phyloP scores from a whole-genome alignment of 1,140 invertebrate species.

The Polyergus mexicanus region DNA sequence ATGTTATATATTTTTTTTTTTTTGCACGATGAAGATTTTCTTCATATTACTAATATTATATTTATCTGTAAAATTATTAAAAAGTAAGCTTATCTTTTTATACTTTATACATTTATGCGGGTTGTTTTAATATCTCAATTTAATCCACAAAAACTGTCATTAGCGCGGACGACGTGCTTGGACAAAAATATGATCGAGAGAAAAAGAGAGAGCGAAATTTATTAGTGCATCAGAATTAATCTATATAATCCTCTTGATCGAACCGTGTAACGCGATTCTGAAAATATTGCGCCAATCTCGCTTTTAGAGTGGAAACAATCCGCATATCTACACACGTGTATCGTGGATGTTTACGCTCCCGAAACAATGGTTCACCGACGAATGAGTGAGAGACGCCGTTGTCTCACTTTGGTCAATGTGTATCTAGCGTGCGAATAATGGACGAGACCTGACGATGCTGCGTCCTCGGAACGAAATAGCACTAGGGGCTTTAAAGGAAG shows the following conservation, averaged over 20 bases:
- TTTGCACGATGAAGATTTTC: not conserved
- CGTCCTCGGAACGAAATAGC: slow-evolving; percentile 7
- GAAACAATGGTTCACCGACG: slow-evolving; percentile 20
- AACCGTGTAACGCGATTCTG: slow-evolving; percentile 16
- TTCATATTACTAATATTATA: not conserved
- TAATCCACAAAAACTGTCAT: not conserved
- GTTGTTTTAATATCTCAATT: slow-evolving; percentile 12
- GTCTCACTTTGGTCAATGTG: slow-evolving; percentile 35
- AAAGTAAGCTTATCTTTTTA: not conserved
- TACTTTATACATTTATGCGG: too few relatives aligned
- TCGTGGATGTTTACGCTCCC: too few relatives aligned
- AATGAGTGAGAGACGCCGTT: not conserved
- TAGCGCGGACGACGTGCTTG: not conserved
- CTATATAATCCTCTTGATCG: slow-evolving; percentile 14
- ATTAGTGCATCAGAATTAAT: slow-evolving; percentile 29
- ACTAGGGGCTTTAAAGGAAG: not conserved
- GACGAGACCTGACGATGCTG: not conserved
- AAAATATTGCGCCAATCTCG: slow-evolving; percentile 15
- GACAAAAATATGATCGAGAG: not conserved
- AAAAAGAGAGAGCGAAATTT: slow-evolving; percentile 2
- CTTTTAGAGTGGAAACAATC: slow-evolving; percentile 14
- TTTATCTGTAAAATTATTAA: not conserved
- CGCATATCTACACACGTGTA: not conserved
- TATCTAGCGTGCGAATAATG: slow-evolving; percentile 46
- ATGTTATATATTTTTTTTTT: not conserved